Conservation (phyloP, 2,113 vertebrate species). For the Pomatostomus ruficeps region DNA sequence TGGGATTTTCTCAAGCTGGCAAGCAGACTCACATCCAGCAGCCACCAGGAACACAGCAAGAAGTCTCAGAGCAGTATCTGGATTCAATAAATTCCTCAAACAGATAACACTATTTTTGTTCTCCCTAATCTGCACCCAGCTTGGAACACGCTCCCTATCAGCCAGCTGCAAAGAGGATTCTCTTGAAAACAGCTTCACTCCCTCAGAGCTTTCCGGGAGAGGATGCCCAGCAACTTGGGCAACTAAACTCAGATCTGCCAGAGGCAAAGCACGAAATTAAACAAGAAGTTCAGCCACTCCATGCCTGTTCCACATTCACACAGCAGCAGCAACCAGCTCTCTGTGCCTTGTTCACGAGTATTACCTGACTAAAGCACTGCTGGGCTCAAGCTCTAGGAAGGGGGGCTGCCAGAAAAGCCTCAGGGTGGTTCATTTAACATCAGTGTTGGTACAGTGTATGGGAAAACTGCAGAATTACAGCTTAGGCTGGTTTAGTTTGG, state of each 20-base stretch:
- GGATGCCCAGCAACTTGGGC: background rate
- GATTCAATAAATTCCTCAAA: background rate
- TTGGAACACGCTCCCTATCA: rapidly evolving
- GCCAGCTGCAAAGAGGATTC: background rate
- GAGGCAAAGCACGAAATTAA: background rate
- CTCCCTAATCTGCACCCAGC: background rate
- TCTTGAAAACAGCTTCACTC: background rate
- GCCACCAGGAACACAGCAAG: background rate
- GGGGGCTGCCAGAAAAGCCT: background rate
- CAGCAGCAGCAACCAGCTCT: background rate
- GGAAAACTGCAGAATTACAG: background rate
- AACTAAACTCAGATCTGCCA: background rate
- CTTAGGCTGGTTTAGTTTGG: background rate
- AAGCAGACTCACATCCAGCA: background rate
- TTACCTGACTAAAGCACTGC: background rate
- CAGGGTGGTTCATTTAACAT: background rate
- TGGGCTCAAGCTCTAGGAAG: background rate
- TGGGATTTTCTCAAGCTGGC: slow-evolving; percentile 14
- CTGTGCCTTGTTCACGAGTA: background rate
- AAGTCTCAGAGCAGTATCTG: background rate
- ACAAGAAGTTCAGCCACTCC: background rate
- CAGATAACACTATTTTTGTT: background rate
- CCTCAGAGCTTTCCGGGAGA: background rate
- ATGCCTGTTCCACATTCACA: background rate
- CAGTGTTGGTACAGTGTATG: rapidly evolving